Percentiles rank a stretch among this genome's conserved stretches.
Evolutionary conservation across 2,797 vertebrate species (phyloP).

Genomic region (Emydoidea blandingii): DNA sequence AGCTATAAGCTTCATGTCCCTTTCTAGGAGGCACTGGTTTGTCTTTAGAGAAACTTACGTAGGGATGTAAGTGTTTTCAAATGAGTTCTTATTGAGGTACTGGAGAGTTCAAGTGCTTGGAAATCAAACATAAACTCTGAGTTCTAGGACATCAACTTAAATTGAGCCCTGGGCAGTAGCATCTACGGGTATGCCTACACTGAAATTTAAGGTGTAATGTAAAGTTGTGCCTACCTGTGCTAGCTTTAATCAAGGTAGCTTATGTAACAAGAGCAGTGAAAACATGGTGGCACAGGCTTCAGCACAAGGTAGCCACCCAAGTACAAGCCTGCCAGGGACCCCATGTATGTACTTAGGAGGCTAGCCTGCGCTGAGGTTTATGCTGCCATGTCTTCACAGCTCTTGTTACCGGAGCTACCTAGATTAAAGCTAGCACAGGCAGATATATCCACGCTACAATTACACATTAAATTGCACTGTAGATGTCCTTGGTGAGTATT

Average conservation of each 20-base stretch:
- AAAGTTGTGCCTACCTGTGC: not conserved
- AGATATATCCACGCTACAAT: not conserved
- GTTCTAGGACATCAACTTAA: not conserved
- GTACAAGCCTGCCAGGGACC: not conserved
- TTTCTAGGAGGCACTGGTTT: accelerated
- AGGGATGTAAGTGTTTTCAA: not conserved
- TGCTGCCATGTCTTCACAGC: not conserved
- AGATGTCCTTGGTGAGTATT: not conserved
- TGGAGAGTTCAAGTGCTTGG: not conserved
- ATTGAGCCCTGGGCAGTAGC: not conserved
- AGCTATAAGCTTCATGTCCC: not conserved
- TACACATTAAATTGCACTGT: not conserved
- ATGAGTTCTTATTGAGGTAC: not conserved
- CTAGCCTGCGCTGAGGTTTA: not conserved
- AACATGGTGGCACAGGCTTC: not conserved
- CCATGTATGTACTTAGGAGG: not conserved
- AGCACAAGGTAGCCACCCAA: not conserved
- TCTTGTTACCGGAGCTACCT: not conserved
- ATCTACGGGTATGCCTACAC: not conserved
- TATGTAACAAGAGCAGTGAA: not conserved
- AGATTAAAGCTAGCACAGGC: not conserved
- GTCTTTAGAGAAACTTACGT: not conserved
- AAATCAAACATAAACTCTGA: not conserved
- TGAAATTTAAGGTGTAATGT: not conserved
- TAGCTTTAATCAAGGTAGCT: not conserved